A percentile compares a stretch with the other conserved stretches of the same genome.
Conservation (phyloP, 2,888 invertebrate genomes). For the Neuroscelio doddi region DNA sequence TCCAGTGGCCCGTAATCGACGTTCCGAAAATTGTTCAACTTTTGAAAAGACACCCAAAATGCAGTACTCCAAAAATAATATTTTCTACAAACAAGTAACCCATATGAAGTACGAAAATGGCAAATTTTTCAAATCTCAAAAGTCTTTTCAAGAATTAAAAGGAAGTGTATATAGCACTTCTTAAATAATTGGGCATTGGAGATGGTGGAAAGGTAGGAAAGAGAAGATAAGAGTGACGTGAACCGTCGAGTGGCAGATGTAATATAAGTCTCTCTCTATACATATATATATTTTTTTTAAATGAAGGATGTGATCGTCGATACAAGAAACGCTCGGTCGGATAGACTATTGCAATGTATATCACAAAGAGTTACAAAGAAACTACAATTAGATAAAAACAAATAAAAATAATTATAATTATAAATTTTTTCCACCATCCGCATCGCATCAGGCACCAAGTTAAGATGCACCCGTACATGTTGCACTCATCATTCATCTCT, state of each 20-base stretch:
- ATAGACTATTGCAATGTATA: constrained; percentile 72
- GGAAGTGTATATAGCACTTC: too few relatives aligned
- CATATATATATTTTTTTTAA: constrained; percentile 57
- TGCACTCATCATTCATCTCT: constrained; percentile 25
- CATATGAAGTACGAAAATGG: too few relatives aligned
- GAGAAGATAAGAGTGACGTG: constrained; percentile 6
- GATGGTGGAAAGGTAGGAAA: not conserved
- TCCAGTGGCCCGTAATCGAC: too few relatives aligned
- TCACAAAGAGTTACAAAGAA: constrained; percentile 72
- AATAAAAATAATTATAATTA: constrained; percentile 67
- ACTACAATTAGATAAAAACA: constrained; percentile 71
- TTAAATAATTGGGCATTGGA: too few relatives aligned
- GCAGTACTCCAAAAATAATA: too few relatives aligned
- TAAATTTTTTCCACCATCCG: constrained; percentile 55
- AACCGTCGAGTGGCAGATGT: constrained; percentile 13
- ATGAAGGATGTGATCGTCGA: constrained; percentile 66
- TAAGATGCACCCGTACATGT: constrained; percentile 56
- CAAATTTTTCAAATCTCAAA: too few relatives aligned
- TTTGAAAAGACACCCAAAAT: too few relatives aligned
- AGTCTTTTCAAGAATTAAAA: too few relatives aligned
- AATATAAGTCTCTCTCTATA: constrained; percentile 35
- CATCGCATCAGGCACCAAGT: constrained; percentile 67
- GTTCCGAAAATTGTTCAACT: too few relatives aligned
- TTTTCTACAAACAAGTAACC: too few relatives aligned
- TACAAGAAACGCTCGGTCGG: constrained; percentile 68